A percentile compares a stretch with the other conserved stretches of the same genome.
Evolutionary conservation across 2,797 vertebrate species (phyloP).

Genomic region (Lates japonicus): DNA sequence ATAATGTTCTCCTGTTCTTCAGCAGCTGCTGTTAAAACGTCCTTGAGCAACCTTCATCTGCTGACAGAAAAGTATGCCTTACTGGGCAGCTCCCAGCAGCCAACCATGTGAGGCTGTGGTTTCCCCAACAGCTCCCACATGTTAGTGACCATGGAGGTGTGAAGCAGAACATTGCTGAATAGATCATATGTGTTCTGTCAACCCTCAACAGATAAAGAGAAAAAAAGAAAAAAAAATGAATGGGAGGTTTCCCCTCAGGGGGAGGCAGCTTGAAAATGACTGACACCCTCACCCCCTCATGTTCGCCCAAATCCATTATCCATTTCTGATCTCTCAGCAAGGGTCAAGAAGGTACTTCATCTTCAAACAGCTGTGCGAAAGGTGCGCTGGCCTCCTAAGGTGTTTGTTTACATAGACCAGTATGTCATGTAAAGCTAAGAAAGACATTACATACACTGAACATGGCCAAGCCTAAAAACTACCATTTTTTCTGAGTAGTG

Average conservation of each 20-base stretch:
- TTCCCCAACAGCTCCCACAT: conserved; percentile 25
- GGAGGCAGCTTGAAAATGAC: conserved; percentile 46
- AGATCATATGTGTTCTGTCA: conserved; percentile 43
- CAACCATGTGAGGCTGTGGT: background rate
- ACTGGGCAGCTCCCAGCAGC: conserved; percentile 26
- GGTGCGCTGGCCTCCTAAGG: conserved; percentile 32
- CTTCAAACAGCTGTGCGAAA: conserved; percentile 59
- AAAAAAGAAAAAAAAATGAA: conserved; percentile 23
- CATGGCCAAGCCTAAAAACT: background rate
- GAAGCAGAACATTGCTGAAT: conserved; percentile 45
- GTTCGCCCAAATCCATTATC: conserved; percentile 67
- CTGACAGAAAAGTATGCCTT: conserved; percentile 32
- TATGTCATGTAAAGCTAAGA: background rate
- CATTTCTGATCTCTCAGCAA: conserved; percentile 58
- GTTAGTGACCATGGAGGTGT: conserved; percentile 25
- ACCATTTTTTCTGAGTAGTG: background rate
- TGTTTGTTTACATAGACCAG: conserved; percentile 29
- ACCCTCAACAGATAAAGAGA: conserved; percentile 28
- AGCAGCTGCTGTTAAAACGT: conserved; percentile 45
- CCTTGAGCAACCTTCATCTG: conserved; percentile 62
- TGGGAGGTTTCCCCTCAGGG: conserved; percentile 38
- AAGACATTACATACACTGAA: background rate
- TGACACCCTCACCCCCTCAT: background rate
- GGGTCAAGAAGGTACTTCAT: conserved; percentile 53
- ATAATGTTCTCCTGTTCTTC: conserved; percentile 33